A percentile compares a stretch with the other conserved stretches of the same genome.
Evolutionary conservation across 2,113 vertebrate genomes (phyloP).

Genomic region (Heteronetta atricapilla): DNA sequence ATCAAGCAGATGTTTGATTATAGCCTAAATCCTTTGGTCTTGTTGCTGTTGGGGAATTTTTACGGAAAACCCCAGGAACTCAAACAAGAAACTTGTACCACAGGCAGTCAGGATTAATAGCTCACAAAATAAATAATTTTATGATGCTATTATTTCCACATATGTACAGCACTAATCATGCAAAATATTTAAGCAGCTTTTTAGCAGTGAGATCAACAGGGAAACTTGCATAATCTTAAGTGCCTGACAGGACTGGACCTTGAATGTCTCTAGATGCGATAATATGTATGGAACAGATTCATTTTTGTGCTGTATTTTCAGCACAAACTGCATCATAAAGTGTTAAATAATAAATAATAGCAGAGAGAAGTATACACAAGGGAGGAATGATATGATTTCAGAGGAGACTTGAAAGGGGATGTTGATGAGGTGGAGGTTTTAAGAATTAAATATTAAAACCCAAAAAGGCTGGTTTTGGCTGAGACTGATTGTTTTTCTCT

Average conservation of each 20-base stretch:
- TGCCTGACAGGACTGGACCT: neutral
- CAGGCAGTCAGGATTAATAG: neutral
- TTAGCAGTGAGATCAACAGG: slow-evolving; percentile 1
- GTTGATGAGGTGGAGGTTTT: slow-evolving; percentile 60
- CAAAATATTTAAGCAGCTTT: slow-evolving; percentile 47
- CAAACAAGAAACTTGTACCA: neutral
- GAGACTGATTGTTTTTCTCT: slow-evolving; percentile 14
- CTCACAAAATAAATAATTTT: neutral
- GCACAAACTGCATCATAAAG: slow-evolving; percentile 57
- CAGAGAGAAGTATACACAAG: slow-evolving; percentile 29
- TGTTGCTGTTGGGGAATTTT: neutral
- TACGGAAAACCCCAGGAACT: neutral
- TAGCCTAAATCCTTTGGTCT: neutral
- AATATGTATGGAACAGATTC: neutral
- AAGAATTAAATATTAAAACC: slow-evolving; percentile 66
- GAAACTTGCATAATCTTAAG: slow-evolving; percentile 23
- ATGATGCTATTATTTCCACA: neutral
- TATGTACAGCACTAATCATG: neutral
- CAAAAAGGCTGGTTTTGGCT: neutral
- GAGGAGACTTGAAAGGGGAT: slow-evolving; percentile 49
- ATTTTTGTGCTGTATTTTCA: slow-evolving; percentile 29
- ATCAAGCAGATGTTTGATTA: neutral
- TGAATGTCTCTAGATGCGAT: neutral
- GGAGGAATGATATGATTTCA: slow-evolving; percentile 49
- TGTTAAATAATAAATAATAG: slow-evolving; percentile 69